Percentiles rank a stretch among this genome's conserved stretches.
Conservation (phyloP, 1,140 invertebrate species). For the Drosophila willistoni region DNA sequence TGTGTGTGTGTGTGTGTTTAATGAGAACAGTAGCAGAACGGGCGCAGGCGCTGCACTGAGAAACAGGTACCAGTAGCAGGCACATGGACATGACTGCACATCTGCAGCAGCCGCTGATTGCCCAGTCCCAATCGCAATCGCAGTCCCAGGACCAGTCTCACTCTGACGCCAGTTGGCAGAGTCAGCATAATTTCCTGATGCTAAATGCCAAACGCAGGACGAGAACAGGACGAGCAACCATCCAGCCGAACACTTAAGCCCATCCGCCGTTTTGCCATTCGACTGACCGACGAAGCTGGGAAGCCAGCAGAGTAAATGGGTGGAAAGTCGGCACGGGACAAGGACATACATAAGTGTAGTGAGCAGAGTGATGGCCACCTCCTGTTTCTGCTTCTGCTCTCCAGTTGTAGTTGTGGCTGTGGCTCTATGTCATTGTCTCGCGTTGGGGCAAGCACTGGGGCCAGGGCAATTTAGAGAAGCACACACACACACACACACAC, state of each 20-base stretch:
- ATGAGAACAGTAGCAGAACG: conserved; percentile 57
- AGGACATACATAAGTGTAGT: conserved; percentile 7
- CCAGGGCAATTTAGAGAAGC: conserved; percentile 72
- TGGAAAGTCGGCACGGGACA: conserved; percentile 20
- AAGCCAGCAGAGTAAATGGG: conserved; percentile 23
- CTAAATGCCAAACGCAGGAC: conserved; percentile 80
- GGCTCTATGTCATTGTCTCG: conserved; percentile 77
- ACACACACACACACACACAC: conserved; percentile 62
- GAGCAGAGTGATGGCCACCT: conserved; percentile 37
- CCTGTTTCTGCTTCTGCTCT: conserved; percentile 19
- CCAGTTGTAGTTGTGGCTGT: conserved; percentile 43
- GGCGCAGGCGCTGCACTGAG: conserved; percentile 61
- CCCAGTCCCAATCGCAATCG: conserved; percentile 50
- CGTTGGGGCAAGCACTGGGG: conserved; percentile 47
- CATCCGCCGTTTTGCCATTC: conserved; percentile 56
- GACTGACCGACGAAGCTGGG: conserved; percentile 62
- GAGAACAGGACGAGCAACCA: conserved; percentile 36
- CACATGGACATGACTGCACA: conserved; percentile 66
- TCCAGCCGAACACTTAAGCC: conserved; percentile 72
- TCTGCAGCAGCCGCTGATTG: conserved; percentile 77
- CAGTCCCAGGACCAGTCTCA: conserved; percentile 31
- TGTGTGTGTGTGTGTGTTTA: conserved; percentile 51
- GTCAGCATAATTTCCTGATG: conserved; percentile 83
- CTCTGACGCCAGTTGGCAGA: conserved; percentile 69
- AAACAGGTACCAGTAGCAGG: conserved; percentile 56